phyloP scores from a whole-genome alignment of 2,113 vertebrate genomes.

The Platanista minor region DNA sequence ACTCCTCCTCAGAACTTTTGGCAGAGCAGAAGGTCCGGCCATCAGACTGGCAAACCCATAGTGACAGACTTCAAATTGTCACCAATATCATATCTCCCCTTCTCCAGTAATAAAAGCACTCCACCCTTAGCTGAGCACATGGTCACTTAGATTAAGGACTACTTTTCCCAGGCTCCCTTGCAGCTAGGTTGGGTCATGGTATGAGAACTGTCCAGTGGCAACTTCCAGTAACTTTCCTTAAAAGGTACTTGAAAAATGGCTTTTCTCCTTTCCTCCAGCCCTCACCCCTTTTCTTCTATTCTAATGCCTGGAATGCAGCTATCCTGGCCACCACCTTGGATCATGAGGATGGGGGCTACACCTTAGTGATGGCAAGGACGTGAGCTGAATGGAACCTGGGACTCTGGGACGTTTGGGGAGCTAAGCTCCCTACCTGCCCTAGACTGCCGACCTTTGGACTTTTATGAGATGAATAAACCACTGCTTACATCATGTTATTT shows the following conservation, averaged over 20 bases:
- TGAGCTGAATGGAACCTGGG: background rate
- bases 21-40: background rate
- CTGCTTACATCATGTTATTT: background rate
- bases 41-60: background rate
- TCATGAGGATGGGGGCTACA: background rate
- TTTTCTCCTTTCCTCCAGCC: background rate
- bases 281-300: background rate
- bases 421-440: background rate
- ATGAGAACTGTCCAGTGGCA: background rate
- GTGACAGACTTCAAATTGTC: background rate
- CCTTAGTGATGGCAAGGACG: background rate
- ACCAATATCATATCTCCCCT: background rate
- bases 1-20: rapidly evolving
- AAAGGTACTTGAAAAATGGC: background rate
- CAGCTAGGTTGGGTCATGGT: background rate
- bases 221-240: background rate
- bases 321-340: background rate
- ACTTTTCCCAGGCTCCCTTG: background rate
- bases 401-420: background rate
- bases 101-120: background rate
- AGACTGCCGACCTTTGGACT: background rate
- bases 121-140: background rate
- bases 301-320: background rate
- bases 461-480: background rate
- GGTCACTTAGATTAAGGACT: background rate